These are phyloP conservation scores for Champsocephalus gunnari DNA, from an alignment of 2,797 vertebrate genomes.

Conservation along the genomic window DNA sequence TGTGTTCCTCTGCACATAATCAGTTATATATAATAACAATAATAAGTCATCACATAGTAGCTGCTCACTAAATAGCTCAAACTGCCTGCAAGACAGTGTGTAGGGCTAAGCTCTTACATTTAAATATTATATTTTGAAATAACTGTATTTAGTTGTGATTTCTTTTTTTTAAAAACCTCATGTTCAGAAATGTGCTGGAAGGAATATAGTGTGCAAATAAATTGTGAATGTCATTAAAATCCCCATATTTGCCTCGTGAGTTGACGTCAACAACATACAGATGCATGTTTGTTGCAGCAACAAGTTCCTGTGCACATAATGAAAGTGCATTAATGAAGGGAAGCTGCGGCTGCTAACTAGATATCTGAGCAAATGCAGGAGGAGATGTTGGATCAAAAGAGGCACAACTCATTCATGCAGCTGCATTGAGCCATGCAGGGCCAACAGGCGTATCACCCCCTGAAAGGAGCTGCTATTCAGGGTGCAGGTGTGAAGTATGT, in stretches of 20 bases:
- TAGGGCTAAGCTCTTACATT: background rate
- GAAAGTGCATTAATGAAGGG: constrained; percentile 18
- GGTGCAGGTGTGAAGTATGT: constrained; percentile 97
- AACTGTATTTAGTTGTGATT: background rate
- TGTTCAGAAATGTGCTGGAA: background rate
- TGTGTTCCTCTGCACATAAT: constrained; percentile 22
- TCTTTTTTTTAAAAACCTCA: background rate
- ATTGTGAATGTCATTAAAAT: no score
- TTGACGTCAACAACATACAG: constrained; percentile 17
- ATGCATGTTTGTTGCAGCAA: constrained; percentile 59
- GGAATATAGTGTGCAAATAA: constrained; percentile 3
- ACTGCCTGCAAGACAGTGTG: background rate
- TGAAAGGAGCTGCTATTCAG: constrained; percentile 96
- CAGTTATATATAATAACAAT: background rate
- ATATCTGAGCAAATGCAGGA: constrained; percentile 91
- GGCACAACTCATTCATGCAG: constrained; percentile 90
- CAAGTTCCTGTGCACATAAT: constrained; percentile 45
- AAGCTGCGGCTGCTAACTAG: constrained; percentile 61
- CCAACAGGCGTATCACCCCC: constrained; percentile 97
- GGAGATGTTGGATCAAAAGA: constrained; percentile 93
- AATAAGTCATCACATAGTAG: constrained; percentile 54
- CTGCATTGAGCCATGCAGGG: constrained; percentile 91
- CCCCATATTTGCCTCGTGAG: no score
- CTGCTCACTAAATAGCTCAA: constrained; percentile 63
- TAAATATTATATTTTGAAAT: background rate